A percentile compares a stretch with the other conserved stretches of the same genome.
Conservation (phyloP, 2,888 invertebrate genomes). For the Neria commutata region DNA sequence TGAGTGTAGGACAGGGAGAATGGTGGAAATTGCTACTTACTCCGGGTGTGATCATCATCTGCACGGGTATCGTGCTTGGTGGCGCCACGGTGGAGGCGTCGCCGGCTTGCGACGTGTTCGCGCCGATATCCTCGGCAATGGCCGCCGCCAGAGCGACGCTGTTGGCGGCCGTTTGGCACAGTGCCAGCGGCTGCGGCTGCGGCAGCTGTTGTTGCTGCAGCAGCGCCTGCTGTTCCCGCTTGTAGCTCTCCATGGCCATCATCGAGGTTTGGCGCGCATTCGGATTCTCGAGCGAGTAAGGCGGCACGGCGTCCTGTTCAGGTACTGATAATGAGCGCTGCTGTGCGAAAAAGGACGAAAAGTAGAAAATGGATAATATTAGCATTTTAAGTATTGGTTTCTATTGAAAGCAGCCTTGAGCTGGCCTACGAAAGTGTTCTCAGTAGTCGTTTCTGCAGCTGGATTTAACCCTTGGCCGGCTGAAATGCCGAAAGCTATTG, state of each 20-base stretch:
- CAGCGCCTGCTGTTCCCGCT: slow-evolving; percentile 52
- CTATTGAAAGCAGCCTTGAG: too few species aligned
- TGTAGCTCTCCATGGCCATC: slow-evolving; percentile 60
- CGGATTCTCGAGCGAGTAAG: slow-evolving; percentile 58
- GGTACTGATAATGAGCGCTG: slow-evolving; percentile 55
- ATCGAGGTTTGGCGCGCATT: slow-evolving; percentile 57
- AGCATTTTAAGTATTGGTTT: not conserved
- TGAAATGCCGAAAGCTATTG: not conserved
- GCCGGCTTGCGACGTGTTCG: slow-evolving; percentile 33
- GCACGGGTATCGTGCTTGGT: slow-evolving; percentile 50
- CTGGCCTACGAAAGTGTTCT: too few species aligned
- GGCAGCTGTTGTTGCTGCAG: slow-evolving; percentile 41
- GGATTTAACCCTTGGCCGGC: not conserved
- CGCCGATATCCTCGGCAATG: slow-evolving; percentile 27
- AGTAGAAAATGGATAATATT: not conserved
- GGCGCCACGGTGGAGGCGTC: slow-evolving; percentile 38
- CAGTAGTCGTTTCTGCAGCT: not conserved
- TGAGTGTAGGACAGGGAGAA: not conserved
- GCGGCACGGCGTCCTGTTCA: slow-evolving; percentile 61
- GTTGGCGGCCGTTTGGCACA: slow-evolving; percentile 8
- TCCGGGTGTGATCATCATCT: slow-evolving; percentile 63
- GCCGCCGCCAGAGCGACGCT: slow-evolving; percentile 1
- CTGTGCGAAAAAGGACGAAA: slow-evolving; percentile 30
- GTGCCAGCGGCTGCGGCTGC: slow-evolving; percentile 24
- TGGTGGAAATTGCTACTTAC: slow-evolving; percentile 48